These are phyloP conservation scores for Thalassoma bifasciatum DNA, from an alignment of 2,113 vertebrate genomes.

Conservation along the genomic window DNA sequence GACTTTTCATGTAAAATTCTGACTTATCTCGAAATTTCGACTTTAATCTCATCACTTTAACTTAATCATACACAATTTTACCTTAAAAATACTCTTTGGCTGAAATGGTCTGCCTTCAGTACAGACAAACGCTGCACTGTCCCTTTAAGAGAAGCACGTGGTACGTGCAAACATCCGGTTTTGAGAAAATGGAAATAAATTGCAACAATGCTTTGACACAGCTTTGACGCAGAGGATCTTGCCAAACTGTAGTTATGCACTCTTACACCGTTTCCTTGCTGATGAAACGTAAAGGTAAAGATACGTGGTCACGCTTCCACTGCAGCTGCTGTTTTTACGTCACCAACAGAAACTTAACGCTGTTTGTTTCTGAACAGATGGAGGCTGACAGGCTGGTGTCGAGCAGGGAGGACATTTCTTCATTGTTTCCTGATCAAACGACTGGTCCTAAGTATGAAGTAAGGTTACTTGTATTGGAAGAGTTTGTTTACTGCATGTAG, in stretches of 20 bases:
- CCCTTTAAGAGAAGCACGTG: constrained; percentile 75
- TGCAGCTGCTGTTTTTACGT: not conserved
- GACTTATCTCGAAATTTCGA: too few relatives aligned
- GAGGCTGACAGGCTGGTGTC: constrained; percentile 78
- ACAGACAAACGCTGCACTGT: constrained; percentile 8
- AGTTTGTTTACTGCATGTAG: not conserved
- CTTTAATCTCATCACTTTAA: too few relatives aligned
- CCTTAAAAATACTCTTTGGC: too few relatives aligned
- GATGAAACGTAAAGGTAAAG: constrained; percentile 6
- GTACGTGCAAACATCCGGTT: constrained; percentile 74
- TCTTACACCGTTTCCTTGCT: not conserved
- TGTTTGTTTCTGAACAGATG: constrained; percentile 58
- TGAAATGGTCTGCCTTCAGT: not conserved
- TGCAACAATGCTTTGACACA: constrained; percentile 29
- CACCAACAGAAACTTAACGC: not conserved
- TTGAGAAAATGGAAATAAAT: constrained; percentile 39
- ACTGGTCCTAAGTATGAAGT: constrained; percentile 80
- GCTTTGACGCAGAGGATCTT: constrained; percentile 22
- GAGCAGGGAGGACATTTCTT: constrained; percentile 81
- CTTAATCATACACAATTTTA: too few relatives aligned
- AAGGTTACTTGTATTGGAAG: constrained; percentile 5
- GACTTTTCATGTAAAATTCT: too few relatives aligned
- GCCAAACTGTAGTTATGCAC: not conserved
- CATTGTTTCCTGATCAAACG: constrained; percentile 77
- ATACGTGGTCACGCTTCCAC: rapidly evolving